Evolutionary conservation across 2,797 vertebrate species (phyloP).

Genomic region (Alfaro cultratus): DNA sequence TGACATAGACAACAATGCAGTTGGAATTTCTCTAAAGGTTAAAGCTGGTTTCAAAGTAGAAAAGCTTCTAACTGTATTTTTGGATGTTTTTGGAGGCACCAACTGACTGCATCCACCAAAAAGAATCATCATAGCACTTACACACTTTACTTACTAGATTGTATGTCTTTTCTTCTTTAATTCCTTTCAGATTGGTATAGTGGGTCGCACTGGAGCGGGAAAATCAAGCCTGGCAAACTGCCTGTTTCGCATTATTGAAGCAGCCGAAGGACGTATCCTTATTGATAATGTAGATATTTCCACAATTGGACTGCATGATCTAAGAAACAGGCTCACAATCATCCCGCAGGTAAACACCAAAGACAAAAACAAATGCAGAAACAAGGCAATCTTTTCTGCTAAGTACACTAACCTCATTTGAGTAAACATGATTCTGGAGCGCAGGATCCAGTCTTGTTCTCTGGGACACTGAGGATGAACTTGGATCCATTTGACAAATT

Average conservation of each 20-base stretch:
- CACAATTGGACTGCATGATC: slow-evolving; percentile 90
- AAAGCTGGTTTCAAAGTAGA: neutral
- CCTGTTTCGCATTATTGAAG: slow-evolving; percentile 93
- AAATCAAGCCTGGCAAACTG: slow-evolving; percentile 96
- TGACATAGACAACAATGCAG: neutral
- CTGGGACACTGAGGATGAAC: slow-evolving; percentile 92
- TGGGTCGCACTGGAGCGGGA: slow-evolving; percentile 94
- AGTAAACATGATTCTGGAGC: neutral
- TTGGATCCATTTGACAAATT: slow-evolving; percentile 92
- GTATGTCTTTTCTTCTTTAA: neutral
- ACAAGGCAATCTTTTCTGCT: neutral
- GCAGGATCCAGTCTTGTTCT: slow-evolving; percentile 95
- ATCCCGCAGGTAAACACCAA: slow-evolving; percentile 90
- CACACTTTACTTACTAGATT: neutral
- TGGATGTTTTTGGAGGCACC: neutral
- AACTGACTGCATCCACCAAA: neutral
- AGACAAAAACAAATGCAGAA: neutral
- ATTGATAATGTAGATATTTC: slow-evolving; percentile 90
- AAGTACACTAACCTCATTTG: slow-evolving; percentile 17
- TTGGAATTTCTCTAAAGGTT: neutral
- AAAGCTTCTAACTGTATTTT: neutral
- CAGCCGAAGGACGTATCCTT: slow-evolving; percentile 87
- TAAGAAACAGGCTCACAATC: slow-evolving; percentile 90
- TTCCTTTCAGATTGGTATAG: slow-evolving; percentile 88
- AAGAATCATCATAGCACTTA: neutral